These are phyloP conservation scores for Campylomormyrus numenius DNA, from an alignment of 2,113 vertebrate genomes.

Conservation along the genomic window DNA sequence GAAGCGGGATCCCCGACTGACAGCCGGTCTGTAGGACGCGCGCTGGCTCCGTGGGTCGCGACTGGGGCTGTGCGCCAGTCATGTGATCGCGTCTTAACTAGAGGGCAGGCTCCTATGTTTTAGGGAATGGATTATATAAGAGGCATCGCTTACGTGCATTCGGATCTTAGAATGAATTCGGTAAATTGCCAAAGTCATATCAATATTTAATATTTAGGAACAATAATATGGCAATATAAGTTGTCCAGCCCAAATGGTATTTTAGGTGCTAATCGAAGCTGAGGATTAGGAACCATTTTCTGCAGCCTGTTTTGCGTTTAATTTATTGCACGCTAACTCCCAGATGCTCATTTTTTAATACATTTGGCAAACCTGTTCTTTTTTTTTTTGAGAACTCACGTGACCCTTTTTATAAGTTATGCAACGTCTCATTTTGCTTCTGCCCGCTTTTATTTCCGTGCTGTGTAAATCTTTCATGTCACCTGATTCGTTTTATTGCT, in stretches of 20 bases:
- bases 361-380: neutral
- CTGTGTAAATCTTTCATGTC: neutral
- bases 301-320: neutral
- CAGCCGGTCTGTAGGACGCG: constrained; percentile 17
- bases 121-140: neutral
- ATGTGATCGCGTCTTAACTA: constrained; percentile 43
- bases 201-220: neutral
- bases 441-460: neutral
- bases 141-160: neutral
- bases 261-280: neutral
- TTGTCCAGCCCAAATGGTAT: neutral
- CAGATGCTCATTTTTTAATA: neutral
- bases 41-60: neutral
- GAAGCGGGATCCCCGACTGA: constrained; percentile 34
- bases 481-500: neutral
- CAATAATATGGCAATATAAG: neutral
- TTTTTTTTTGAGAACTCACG: neutral
- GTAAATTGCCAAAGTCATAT: neutral
- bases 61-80: constrained; percentile 33
- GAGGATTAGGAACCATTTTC: neutral
- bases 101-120: neutral
- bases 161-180: neutral
- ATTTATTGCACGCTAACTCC: neutral
- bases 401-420: neutral
- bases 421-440: neutral